Percentiles rank a stretch among this genome's conserved stretches.
phyloP scores from a whole-genome alignment of 2,113 vertebrate genomes.

The human (Homo sapiens) region GRCh38 chr17:61005501-61006000 shows the following conservation, averaged over 20 bases:
- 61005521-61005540: conserved; percentile 88
- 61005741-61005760: neutral
- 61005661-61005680: conserved; percentile 42
- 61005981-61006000: too few relatives aligned
- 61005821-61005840: too few relatives aligned
- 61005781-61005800: too few relatives aligned
- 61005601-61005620: conserved; percentile 85
- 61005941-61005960: too few relatives aligned
- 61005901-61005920: too few relatives aligned
- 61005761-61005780: neutral
- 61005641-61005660: conserved; percentile 70
- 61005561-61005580: conserved; percentile 95
- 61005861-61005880: too few relatives aligned
- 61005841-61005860: too few relatives aligned
- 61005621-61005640: conserved; percentile 83
- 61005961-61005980: too few relatives aligned
- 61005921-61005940: too few relatives aligned
- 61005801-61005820: too few relatives aligned
- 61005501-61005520: conserved; percentile 77
- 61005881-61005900: too few relatives aligned
- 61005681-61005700: conserved; percentile 62
- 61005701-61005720: conserved; percentile 66
- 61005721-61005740: conserved; percentile 68
- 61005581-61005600: conserved; percentile 85
- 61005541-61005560: conserved; percentile 90